Conservation (phyloP, 2,888 invertebrate species). For the Netelia fuscicornis region DNA sequence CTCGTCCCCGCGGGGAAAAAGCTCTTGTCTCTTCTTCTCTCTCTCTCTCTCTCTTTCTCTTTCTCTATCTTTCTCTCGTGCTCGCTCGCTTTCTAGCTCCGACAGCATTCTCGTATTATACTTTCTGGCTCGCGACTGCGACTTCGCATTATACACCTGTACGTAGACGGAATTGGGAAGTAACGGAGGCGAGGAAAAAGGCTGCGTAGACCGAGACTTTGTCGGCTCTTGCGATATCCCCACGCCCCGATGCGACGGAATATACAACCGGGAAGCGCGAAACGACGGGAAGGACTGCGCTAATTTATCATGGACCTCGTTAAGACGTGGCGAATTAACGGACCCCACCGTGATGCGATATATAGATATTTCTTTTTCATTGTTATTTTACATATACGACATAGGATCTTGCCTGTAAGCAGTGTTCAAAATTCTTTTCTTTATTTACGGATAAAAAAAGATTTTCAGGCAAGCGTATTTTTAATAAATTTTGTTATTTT, state of each 20-base stretch:
- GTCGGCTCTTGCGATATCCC: background rate
- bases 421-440: too few species aligned
- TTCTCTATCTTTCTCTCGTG: constrained; percentile 40
- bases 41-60: constrained; percentile 15
- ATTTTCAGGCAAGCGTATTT: background rate
- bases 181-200: constrained; percentile 47
- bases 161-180: constrained; percentile 69
- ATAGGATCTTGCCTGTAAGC: too few species aligned
- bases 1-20: constrained; percentile 71
- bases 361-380: too few species aligned
- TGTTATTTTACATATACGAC: too few species aligned
- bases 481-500: too few species aligned
- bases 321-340: constrained; percentile 62
- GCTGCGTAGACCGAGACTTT: background rate
- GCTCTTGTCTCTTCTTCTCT: constrained; percentile 49
- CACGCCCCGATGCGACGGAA: background rate
- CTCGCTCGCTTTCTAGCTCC: constrained; percentile 18
- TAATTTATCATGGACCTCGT: constrained; percentile 64
- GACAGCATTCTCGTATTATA: constrained; percentile 33
- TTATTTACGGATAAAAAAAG: too few species aligned
- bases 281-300: constrained; percentile 30
- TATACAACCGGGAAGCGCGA: constrained; percentile 25
- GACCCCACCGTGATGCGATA: constrained; percentile 35
- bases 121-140: constrained; percentile 21
- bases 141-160: constrained; percentile 64